These are phyloP conservation scores for Sphinx pinastri DNA, from an alignment of 2,888 invertebrate genomes.

Conservation along the genomic window DNA sequence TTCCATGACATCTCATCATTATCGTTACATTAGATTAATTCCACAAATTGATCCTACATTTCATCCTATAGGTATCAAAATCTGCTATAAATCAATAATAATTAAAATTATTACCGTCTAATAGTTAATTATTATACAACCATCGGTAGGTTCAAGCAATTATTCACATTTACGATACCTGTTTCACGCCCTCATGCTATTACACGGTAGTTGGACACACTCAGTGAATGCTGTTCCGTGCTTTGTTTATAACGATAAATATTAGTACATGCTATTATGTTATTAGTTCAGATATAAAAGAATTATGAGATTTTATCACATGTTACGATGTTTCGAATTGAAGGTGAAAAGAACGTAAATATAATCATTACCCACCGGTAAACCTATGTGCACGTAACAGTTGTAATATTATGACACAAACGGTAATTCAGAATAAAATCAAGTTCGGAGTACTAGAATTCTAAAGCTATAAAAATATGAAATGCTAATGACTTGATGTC, in stretches of 20 bases:
- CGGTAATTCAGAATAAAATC: too few species aligned
- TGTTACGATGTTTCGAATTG: not conserved
- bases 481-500: too few species aligned
- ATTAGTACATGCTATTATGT: not conserved
- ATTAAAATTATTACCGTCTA: not conserved
- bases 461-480: too few species aligned
- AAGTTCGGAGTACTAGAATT: too few species aligned
- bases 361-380: too few species aligned
- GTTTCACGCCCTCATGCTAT: conserved; percentile 33
- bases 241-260: conserved; percentile 42
- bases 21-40: too few species aligned
- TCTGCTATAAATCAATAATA: too few species aligned
- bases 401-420: too few species aligned
- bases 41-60: too few species aligned
- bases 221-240: conserved; percentile 51
- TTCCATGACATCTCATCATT: too few species aligned
- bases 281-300: not conserved
- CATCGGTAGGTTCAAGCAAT: not conserved
- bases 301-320: not conserved
- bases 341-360: not conserved
- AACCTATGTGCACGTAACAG: too few species aligned
- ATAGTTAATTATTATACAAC: not conserved
- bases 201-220: conserved; percentile 49
- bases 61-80: too few species aligned
- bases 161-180: not conserved